Evolutionary conservation across 92 coral and sea anemone genomes (phyloP).

Genomic region (Blastomussa wellsi): DNA sequence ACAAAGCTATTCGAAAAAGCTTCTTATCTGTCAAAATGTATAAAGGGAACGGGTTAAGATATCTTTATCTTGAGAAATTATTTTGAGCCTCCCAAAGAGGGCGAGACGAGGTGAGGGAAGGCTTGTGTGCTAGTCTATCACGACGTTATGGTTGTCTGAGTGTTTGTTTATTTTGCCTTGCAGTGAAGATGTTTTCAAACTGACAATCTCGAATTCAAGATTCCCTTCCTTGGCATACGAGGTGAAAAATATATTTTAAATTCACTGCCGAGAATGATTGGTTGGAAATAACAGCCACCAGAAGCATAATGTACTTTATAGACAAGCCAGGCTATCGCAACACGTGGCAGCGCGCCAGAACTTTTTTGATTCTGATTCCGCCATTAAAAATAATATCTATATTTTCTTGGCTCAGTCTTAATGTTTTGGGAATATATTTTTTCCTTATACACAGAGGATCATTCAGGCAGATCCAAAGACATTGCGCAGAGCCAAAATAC

Average conservation of each 20-base stretch:
- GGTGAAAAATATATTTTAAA: constrained; percentile 10
- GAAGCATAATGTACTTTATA: background rate
- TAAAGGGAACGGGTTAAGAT: no score
- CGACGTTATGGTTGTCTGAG: background rate
- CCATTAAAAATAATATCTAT: no score
- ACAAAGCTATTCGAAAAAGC: no score
- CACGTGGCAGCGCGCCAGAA: background rate
- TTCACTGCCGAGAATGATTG: background rate
- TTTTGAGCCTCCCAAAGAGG: no score
- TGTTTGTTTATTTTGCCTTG: background rate
- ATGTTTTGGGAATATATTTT: no score
- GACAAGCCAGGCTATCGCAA: background rate
- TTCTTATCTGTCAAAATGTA: no score
- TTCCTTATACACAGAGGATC: background rate
- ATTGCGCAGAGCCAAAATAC: background rate
- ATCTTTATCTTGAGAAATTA: no score
- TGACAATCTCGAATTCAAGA: constrained; percentile 56
- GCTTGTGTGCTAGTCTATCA: no score
- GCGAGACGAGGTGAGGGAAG: no score
- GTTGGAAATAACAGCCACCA: background rate
- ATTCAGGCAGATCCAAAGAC: background rate
- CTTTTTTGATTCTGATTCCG: background rate
- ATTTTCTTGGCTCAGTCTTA: no score
- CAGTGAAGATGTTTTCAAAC: constrained; percentile 61
- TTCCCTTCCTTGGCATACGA: constrained; percentile 61